Conservation (phyloP, 2,888 invertebrate genomes). For the Corbicula japonica region DNA sequence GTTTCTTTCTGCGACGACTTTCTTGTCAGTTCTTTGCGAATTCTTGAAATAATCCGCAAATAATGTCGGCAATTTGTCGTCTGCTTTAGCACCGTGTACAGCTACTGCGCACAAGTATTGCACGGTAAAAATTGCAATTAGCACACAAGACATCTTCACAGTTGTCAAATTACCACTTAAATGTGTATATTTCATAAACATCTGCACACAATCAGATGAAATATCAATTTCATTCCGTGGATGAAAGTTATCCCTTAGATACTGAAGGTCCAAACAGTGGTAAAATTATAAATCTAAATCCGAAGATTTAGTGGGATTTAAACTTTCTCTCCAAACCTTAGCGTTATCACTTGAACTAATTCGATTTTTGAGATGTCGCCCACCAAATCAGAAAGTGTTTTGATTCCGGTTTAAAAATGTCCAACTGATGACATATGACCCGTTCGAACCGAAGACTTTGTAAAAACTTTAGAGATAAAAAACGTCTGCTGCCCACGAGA, state of each 20-base stretch:
- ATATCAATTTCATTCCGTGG: constrained; percentile 26
- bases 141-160: constrained; percentile 14
- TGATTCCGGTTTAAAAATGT: constrained; percentile 37
- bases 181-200: background rate
- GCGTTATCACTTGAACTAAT: constrained; percentile 54
- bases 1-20: too few relatives aligned
- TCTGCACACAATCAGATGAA: constrained; percentile 1
- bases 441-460: constrained; percentile 26
- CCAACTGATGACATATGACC: constrained; percentile 18
- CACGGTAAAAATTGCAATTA: background rate
- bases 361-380: constrained; percentile 62
- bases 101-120: background rate
- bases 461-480: constrained; percentile 28
- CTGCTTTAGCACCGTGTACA: background rate
- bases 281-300: constrained; percentile 60
- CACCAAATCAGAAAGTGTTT: constrained; percentile 45
- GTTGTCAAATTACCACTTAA: background rate
- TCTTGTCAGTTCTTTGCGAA: background rate
- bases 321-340: constrained; percentile 59
- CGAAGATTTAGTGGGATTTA: constrained; percentile 62
- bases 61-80: constrained; percentile 3
- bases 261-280: constrained; percentile 16
- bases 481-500: background rate
- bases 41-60: constrained; percentile 12
- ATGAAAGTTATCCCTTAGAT: constrained; percentile 30